A percentile compares a stretch with the other conserved stretches of the same genome.
These are phyloP conservation scores for Parauchenoglanis ngamensis DNA, from an alignment of 2,797 vertebrate species.

Conservation along the genomic window DNA sequence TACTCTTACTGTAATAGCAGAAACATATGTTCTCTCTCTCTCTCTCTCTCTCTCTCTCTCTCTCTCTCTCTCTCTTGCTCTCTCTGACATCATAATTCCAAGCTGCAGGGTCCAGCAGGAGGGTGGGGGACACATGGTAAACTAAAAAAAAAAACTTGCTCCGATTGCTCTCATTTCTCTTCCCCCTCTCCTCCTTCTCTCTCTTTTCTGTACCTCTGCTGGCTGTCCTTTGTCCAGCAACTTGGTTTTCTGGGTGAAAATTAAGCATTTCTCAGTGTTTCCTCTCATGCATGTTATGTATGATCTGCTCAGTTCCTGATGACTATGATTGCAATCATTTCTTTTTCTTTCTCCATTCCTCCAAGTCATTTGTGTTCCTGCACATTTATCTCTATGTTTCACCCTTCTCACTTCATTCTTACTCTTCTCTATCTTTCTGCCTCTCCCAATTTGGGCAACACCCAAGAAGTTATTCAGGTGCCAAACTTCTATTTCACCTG, in stretches of 20 bases:
- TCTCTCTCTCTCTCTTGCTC: slow-evolving; percentile 38
- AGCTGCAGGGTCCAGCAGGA: slow-evolving; percentile 77
- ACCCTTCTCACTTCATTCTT: background rate
- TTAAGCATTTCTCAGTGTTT: background rate
- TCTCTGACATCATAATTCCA: slow-evolving; percentile 69
- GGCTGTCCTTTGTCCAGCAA: background rate
- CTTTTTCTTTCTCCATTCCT: background rate
- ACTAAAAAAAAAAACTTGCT: slow-evolving; percentile 60
- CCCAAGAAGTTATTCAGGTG: slow-evolving; percentile 19
- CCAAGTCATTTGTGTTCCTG: slow-evolving; percentile 3
- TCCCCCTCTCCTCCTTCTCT: background rate
- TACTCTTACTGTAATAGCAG: slow-evolving; percentile 72
- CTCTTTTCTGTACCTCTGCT: background rate
- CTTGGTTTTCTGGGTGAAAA: background rate
- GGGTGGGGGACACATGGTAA: slow-evolving; percentile 77
- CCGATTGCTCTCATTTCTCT: slow-evolving; percentile 59
- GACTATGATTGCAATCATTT: background rate
- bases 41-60: slow-evolving; percentile 38
- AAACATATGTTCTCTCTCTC: slow-evolving; percentile 74
- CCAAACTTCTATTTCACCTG: slow-evolving; percentile 49
- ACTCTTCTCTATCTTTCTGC: background rate
- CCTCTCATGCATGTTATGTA: background rate
- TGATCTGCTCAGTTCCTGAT: background rate
- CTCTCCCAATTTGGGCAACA: background rate
- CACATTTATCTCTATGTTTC: background rate